phyloP scores from a whole-genome alignment of 23 tunicate species.

The Trididemnum miniatum region DNA sequence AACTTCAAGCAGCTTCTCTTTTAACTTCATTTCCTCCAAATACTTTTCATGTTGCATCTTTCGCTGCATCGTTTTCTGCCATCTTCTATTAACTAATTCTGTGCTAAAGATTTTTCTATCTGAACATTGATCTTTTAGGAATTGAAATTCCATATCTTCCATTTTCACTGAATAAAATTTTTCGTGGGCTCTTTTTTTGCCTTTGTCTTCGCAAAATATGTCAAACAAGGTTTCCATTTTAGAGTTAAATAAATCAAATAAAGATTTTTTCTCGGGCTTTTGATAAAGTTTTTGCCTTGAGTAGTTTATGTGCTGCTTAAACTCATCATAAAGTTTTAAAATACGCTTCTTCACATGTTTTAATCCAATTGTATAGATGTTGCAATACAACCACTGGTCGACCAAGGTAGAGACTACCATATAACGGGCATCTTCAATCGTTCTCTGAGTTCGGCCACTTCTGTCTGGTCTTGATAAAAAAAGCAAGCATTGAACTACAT shows the following conservation, averaged over 20 bases:
- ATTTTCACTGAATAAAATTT: neutral
- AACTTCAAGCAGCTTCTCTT: neutral
- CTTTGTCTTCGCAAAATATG: constrained; percentile 3
- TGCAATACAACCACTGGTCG: constrained; percentile 2
- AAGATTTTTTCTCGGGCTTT: neutral
- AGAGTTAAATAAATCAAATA: neutral
- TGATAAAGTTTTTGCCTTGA: neutral
- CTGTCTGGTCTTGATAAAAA: neutral
- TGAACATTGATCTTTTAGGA: neutral
- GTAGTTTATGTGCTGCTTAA: neutral
- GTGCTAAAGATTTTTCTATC: neutral
- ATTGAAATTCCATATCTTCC: neutral
- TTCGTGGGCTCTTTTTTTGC: neutral
- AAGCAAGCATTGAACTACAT: neutral
- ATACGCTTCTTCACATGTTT: neutral
- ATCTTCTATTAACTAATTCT: neutral
- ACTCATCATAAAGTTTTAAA: neutral
- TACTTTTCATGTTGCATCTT: neutral
- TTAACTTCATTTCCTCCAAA: neutral
- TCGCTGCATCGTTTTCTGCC: constrained; percentile 6
- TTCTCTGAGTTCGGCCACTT: neutral
- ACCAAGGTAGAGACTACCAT: neutral
- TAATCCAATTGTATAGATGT: neutral
- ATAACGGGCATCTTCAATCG: neutral
- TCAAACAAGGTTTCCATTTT: neutral